A percentile compares a stretch with the other conserved stretches of the same genome.
Conservation (phyloP, 2,797 vertebrate species). For the Erpetoichthys calabaricus region DNA sequence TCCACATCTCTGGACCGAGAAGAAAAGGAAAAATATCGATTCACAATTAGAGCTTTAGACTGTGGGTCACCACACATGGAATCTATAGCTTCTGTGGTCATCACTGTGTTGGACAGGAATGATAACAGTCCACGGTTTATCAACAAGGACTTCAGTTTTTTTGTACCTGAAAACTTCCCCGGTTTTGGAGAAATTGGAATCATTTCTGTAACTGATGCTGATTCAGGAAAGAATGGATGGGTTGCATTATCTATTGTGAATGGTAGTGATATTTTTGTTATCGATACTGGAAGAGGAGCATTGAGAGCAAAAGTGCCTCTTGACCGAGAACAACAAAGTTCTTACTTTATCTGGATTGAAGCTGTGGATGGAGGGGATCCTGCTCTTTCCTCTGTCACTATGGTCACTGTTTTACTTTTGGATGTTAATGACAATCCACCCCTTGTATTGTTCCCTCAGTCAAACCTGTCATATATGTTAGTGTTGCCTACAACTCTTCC, state of each 20-base stretch:
- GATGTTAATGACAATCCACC: conserved; percentile 97
- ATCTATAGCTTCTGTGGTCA: conserved; percentile 73
- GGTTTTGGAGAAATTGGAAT: conserved; percentile 93
- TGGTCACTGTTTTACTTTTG: conserved; percentile 85
- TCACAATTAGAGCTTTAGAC: conserved; percentile 81
- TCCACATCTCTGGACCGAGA: conserved; percentile 79
- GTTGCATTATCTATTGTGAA: conserved; percentile 89
- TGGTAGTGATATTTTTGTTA: conserved; percentile 89
- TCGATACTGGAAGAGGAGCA: conserved; percentile 85
- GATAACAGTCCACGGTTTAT: conserved; percentile 95
- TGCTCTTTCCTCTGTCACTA: conserved; percentile 72
- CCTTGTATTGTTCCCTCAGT: conserved; percentile 86
- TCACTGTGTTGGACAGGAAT: conserved; percentile 85
- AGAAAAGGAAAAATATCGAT: conserved; percentile 86
- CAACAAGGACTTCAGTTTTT: conserved; percentile 97
- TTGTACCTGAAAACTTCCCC: conserved; percentile 92
- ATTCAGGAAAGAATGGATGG: conserved; percentile 84
- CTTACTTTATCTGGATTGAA: conserved; percentile 84
- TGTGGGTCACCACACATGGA: conserved; percentile 74
- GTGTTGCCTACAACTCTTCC: conserved; percentile 83
- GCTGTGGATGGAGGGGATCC: conserved; percentile 84
- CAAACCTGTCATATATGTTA: conserved; percentile 89
- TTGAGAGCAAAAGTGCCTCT: conserved; percentile 80
- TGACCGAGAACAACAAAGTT: conserved; percentile 90
- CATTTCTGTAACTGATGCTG: conserved; percentile 85